phyloP scores from a whole-genome alignment of 2,888 invertebrate species.

The Dicycla oo region DNA sequence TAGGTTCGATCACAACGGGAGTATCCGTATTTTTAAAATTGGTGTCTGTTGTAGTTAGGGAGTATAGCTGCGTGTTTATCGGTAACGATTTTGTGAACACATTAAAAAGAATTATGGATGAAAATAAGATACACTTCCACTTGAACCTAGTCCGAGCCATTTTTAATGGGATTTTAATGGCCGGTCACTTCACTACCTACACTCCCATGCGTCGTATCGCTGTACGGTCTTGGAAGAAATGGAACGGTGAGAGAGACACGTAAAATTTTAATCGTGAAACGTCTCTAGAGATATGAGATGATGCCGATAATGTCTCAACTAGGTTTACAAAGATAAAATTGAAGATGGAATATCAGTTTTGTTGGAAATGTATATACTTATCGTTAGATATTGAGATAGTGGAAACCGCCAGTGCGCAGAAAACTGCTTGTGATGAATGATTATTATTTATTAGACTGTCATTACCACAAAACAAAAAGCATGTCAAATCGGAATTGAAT shows the following conservation, averaged over 20 bases:
- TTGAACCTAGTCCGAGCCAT: conserved; percentile 79
- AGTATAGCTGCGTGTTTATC: conserved; percentile 53
- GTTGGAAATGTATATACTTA: conserved; percentile 24
- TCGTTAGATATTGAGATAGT: conserved; percentile 42
- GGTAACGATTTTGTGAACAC: conserved; percentile 75
- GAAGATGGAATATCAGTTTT: conserved; percentile 38
- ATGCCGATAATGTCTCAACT: conserved; percentile 72
- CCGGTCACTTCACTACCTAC: conserved; percentile 64
- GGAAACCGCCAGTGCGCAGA: neutral
- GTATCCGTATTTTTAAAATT: conserved; percentile 55
- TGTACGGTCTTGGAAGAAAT: conserved; percentile 66
- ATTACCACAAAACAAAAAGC: neutral
- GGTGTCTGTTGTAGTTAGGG: conserved; percentile 53
- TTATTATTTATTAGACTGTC: neutral
- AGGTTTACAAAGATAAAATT: conserved; percentile 65
- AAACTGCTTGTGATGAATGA: neutral
- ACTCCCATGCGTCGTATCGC: conserved; percentile 71
- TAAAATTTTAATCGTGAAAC: conserved; percentile 46
- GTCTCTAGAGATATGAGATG: conserved; percentile 49
- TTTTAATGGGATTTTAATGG: conserved; percentile 68
- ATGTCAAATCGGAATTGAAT: neutral
- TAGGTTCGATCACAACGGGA: conserved; percentile 35
- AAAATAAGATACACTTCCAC: conserved; percentile 73
- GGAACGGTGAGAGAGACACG: conserved; percentile 50
- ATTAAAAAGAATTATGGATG: conserved; percentile 68